These are phyloP conservation scores for Turdus rufiventris DNA, from an alignment of 2,113 vertebrate species.

Conservation along the genomic window DNA sequence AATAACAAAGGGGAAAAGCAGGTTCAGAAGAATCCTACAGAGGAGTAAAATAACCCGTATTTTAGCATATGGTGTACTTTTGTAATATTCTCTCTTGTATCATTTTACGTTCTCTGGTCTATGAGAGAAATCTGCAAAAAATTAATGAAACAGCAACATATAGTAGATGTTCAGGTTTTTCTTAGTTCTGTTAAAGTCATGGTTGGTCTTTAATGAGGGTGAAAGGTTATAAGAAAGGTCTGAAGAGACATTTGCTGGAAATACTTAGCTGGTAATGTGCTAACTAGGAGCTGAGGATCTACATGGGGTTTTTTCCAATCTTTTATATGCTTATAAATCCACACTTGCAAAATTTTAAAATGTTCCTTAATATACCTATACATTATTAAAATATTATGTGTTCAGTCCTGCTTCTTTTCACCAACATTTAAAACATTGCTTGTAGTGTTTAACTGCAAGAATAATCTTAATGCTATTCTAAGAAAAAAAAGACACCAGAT, in stretches of 20 bases:
- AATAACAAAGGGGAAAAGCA: background rate
- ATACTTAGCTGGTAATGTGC: background rate
- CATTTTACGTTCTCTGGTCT: background rate
- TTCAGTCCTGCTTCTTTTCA: background rate
- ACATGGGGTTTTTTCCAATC: accelerated
- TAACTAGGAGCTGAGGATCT: background rate
- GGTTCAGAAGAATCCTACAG: background rate
- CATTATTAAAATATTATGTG: background rate
- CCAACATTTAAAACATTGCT: background rate
- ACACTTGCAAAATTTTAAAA: background rate
- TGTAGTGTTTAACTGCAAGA: background rate
- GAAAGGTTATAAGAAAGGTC: background rate
- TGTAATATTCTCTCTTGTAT: background rate
- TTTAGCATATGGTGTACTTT: background rate
- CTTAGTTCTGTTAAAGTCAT: background rate
- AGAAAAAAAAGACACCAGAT: background rate
- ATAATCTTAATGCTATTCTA: background rate
- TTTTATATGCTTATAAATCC: background rate
- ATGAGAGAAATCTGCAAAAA: background rate
- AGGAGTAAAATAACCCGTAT: background rate
- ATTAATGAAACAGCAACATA: background rate
- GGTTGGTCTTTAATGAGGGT: background rate
- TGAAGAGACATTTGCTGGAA: background rate
- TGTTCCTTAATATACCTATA: background rate
- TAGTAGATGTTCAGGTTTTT: background rate